Evolutionary conservation across 1,140 invertebrate species (phyloP).

Genomic region (Hycleus phaleratus): DNA sequence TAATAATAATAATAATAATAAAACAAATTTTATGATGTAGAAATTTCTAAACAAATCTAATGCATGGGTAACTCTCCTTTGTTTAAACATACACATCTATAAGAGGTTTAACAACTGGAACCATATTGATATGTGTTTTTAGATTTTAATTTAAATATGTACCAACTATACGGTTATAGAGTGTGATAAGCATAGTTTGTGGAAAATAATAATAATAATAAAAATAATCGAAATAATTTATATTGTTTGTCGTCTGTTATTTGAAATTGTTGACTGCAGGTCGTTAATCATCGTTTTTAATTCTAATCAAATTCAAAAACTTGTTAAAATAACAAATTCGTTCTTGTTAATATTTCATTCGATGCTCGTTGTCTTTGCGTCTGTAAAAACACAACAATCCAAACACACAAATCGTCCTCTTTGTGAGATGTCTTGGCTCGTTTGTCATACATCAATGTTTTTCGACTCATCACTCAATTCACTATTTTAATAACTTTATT

Average conservation of each 20-base stretch:
- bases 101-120: too few species aligned
- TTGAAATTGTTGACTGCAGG: not conserved
- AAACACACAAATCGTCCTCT: too few species aligned
- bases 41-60: too few species aligned
- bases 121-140: not conserved
- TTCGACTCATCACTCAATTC: conserved; percentile 1
- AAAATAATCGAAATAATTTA: not conserved
- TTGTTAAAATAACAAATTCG: too few species aligned
- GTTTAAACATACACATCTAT: too few species aligned
- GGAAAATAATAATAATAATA: not conserved
- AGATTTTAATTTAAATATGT: not conserved
- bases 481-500: too few species aligned
- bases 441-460: conserved; percentile 26
- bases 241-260: not conserved
- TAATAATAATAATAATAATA: too few species aligned
- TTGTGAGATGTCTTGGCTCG: conserved; percentile 5
- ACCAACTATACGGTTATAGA: not conserved
- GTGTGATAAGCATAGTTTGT: too few species aligned
- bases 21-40: too few species aligned
- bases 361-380: not conserved
- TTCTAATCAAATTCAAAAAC: conserved; percentile 39
- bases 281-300: conserved; percentile 52
- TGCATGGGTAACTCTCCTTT: too few species aligned
- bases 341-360: too few species aligned
- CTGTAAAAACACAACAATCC: conserved; percentile 1